These are phyloP conservation scores for Nannobrachium achirus DNA, from an alignment of 2,113 vertebrate species.

Conservation along the genomic window DNA sequence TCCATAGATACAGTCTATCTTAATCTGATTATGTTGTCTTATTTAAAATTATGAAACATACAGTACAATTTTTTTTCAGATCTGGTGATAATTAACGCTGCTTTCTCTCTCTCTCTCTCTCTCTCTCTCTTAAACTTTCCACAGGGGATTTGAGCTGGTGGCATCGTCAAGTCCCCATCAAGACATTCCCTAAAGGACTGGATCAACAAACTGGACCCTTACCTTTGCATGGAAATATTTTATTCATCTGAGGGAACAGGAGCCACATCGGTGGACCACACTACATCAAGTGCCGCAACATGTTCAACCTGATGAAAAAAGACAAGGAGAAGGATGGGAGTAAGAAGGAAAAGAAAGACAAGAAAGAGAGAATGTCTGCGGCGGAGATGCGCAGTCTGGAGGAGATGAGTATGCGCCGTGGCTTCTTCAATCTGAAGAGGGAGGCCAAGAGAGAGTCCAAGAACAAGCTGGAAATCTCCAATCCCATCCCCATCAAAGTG, in stretches of 20 bases:
- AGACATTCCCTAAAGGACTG: slow-evolving; percentile 28
- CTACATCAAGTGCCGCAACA: slow-evolving; percentile 38
- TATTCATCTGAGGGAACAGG: slow-evolving; percentile 32
- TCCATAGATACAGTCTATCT: neutral
- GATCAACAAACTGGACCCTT: slow-evolving; percentile 20
- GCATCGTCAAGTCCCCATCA: slow-evolving; percentile 18
- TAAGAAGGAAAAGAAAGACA: slow-evolving; percentile 93
- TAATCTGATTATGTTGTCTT: neutral
- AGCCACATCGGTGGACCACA: slow-evolving; percentile 29
- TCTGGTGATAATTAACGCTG: neutral
- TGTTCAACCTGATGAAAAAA: slow-evolving; percentile 93
- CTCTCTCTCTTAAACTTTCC: slow-evolving; percentile 7
- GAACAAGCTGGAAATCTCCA: slow-evolving; percentile 92
- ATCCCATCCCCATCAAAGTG: slow-evolving; percentile 95
- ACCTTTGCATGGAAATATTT: slow-evolving; percentile 54
- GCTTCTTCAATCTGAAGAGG: slow-evolving; percentile 94
- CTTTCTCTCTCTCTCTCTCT: slow-evolving; percentile 6
- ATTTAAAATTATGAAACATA: neutral
- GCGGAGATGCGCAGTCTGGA: slow-evolving; percentile 94
- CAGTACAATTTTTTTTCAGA: neutral
- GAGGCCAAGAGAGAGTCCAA: slow-evolving; percentile 89
- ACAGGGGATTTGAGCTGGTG: slow-evolving; percentile 40
- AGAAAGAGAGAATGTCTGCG: slow-evolving; percentile 94
- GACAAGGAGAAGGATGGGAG: slow-evolving; percentile 85
- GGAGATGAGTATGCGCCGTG: slow-evolving; percentile 93